Conservation (phyloP, 2,888 invertebrate species). For the Catocala fraxini region DNA sequence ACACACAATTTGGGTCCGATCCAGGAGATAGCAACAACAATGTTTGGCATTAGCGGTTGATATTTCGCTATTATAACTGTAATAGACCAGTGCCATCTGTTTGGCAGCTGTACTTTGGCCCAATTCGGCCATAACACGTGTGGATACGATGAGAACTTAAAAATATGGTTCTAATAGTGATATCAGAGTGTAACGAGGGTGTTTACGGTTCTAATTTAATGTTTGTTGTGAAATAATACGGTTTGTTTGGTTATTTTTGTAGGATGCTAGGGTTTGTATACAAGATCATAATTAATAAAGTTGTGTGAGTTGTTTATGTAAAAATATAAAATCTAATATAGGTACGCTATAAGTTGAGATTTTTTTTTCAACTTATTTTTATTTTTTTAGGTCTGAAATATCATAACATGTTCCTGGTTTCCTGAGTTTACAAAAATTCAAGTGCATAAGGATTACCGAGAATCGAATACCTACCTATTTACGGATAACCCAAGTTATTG, state of each 20-base stretch:
- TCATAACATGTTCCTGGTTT: no score
- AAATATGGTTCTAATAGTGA: constrained; percentile 42
- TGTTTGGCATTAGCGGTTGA: constrained; percentile 55
- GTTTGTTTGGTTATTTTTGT: constrained; percentile 10
- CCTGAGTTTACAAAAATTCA: no score
- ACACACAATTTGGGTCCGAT: constrained; percentile 47
- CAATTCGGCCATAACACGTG: constrained; percentile 67
- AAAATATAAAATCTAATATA: no score
- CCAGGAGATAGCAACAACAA: constrained; percentile 45
- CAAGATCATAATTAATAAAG: no score
- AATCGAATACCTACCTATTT: no score
- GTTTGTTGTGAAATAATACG: constrained; percentile 16
- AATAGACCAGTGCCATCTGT: constrained; percentile 4
- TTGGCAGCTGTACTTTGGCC: constrained; percentile 65
- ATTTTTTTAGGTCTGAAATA: no score
- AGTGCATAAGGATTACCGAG: no score
- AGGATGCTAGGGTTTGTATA: background rate
- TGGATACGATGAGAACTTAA: constrained; percentile 43
- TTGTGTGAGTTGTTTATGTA: no score
- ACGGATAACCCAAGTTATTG: no score
- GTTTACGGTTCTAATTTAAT: constrained; percentile 25
- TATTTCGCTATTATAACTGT: constrained; percentile 60
- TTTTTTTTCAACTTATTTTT: no score
- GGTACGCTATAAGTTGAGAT: no score
- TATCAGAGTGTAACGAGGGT: constrained; percentile 35